Conservation (phyloP, 2,113 vertebrate genomes). For the Nanorana parkeri region DNA sequence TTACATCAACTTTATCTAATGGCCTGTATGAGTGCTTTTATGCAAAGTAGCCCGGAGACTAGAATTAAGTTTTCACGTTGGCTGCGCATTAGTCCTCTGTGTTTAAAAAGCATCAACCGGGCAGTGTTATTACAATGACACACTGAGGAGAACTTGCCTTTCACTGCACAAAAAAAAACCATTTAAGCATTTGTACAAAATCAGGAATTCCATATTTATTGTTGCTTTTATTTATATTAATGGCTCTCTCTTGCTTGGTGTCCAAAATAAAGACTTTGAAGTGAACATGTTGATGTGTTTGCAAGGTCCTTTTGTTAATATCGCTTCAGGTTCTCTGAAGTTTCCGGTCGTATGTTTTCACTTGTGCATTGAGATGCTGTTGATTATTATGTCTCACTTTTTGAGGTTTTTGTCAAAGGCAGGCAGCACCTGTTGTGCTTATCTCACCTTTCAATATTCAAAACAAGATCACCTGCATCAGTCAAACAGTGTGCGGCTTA, state of each 20-base stretch:
- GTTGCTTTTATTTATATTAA: slow-evolving; percentile 14
- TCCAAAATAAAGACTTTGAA: neutral
- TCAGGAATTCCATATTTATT: neutral
- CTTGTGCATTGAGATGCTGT: neutral
- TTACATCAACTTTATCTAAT: slow-evolving; percentile 79
- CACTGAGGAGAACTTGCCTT: neutral
- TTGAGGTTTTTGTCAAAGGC: too few relatives aligned
- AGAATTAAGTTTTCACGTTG: slow-evolving; percentile 80
- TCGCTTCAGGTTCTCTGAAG: neutral
- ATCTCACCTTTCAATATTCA: too few relatives aligned
- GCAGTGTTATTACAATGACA: slow-evolving; percentile 67
- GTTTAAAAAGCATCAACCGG: slow-evolving; percentile 65
- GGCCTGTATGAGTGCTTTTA: slow-evolving; percentile 79
- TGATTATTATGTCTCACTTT: too few relatives aligned
- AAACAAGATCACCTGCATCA: too few relatives aligned
- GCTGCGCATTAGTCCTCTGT: slow-evolving; percentile 74
- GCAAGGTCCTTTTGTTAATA: neutral
- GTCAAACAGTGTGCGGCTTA: too few relatives aligned
- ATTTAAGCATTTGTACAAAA: slow-evolving; percentile 12
- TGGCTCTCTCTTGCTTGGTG: neutral
- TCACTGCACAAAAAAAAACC: slow-evolving; percentile 6
- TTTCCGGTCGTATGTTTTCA: neutral
- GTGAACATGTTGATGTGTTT: neutral
- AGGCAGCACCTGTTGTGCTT: too few relatives aligned
- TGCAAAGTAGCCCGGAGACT: slow-evolving; percentile 74